These are phyloP conservation scores for Erannis defoliaria DNA, from an alignment of 2,888 invertebrate genomes.

Conservation along the genomic window DNA sequence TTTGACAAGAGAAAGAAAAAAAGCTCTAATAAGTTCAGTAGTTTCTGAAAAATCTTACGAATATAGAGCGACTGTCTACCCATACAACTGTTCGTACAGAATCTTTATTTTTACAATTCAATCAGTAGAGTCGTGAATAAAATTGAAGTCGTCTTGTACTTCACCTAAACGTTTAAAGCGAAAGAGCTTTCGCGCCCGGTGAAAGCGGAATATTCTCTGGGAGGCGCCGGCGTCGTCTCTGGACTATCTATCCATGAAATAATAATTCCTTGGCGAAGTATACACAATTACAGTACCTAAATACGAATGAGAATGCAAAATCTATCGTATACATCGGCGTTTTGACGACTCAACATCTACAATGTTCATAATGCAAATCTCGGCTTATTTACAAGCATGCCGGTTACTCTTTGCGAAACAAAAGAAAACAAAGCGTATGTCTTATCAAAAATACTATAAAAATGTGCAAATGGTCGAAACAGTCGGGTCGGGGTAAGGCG, in stretches of 20 bases:
- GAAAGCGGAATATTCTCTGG: too few species aligned
- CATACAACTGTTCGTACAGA: background rate
- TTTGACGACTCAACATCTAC: conserved; percentile 20
- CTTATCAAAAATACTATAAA: conserved; percentile 32
- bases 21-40: background rate
- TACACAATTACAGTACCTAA: conserved; percentile 4
- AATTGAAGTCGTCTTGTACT: conserved; percentile 3
- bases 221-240: too few species aligned
- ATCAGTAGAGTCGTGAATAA: background rate
- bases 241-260: background rate
- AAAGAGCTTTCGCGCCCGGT: background rate
- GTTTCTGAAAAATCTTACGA: background rate
- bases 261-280: background rate
- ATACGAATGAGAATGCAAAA: conserved; percentile 14
- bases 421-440: conserved; percentile 26
- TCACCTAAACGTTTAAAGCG: background rate
- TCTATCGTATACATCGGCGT: conserved; percentile 10
- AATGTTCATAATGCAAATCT: conserved; percentile 25
- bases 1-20: too few species aligned
- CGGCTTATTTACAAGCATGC: conserved; percentile 35
- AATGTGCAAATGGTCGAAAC: conserved; percentile 55
- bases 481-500: background rate
- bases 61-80: background rate
- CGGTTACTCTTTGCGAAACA: conserved; percentile 28
- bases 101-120: background rate